These are phyloP conservation scores for Porites rus DNA, from an alignment of 92 coral and sea anemone genomes.

Conservation along the genomic window DNA sequence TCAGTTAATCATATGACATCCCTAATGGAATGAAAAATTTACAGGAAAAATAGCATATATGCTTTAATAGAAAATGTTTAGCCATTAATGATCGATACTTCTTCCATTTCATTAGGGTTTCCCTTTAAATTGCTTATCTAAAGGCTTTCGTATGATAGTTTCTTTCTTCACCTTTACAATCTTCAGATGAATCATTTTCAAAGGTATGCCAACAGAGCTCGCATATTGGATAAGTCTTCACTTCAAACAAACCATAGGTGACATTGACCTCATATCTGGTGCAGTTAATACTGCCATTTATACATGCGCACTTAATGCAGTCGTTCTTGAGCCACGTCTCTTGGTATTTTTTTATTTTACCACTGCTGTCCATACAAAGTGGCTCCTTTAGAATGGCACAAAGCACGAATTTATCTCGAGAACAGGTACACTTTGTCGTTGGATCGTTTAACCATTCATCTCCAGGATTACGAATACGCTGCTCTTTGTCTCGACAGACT, in stretches of 20 bases:
- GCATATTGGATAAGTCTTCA: neutral
- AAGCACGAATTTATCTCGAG: neutral
- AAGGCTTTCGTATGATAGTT: too few species aligned
- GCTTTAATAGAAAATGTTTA: too few species aligned
- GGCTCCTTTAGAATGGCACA: neutral
- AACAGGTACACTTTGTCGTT: neutral
- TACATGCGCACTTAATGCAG: neutral
- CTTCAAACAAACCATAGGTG: slow-evolving; percentile 1
- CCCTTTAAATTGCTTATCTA: too few species aligned
- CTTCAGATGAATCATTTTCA: neutral
- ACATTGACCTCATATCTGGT: slow-evolving; percentile 8
- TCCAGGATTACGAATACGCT: neutral
- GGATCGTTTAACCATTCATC: neutral
- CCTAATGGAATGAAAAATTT: too few species aligned
- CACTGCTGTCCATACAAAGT: neutral
- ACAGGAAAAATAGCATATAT: too few species aligned
- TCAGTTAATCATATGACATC: too few species aligned
- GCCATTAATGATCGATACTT: too few species aligned
- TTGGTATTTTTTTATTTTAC: neutral
- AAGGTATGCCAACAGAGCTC: neutral
- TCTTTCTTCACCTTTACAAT: neutral
- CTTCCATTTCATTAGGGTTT: too few species aligned
- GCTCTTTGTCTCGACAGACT: neutral
- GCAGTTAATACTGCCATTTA: neutral
- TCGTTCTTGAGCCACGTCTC: neutral